Evolutionary conservation across 1,140 invertebrate genomes (phyloP).

Genomic region (Bombus confusus): DNA sequence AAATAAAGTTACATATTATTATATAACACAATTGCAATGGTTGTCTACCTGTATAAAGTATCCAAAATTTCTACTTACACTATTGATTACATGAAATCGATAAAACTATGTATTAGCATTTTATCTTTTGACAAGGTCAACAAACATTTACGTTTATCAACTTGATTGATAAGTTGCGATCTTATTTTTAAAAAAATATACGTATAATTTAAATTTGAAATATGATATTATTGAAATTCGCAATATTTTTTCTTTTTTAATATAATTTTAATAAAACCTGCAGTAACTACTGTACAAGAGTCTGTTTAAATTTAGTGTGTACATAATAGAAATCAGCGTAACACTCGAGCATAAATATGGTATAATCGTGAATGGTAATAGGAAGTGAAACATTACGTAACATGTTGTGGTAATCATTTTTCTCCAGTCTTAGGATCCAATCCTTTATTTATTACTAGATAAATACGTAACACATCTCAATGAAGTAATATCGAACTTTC

Average conservation of each 20-base stretch:
- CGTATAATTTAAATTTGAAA: not conserved
- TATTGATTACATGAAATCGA: not conserved
- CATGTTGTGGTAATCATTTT: not conserved
- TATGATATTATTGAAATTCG: not conserved
- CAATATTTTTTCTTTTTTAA: not conserved
- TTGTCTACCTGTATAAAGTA: not conserved
- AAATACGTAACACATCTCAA: not conserved
- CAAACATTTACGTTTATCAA: not conserved
- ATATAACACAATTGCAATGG: no score
- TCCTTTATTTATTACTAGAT: not conserved
- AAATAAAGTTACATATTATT: not conserved
- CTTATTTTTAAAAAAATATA: not conserved
- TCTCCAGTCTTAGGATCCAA: not conserved
- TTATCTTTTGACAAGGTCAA: not conserved
- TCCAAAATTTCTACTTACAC: not conserved
- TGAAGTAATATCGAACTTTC: not conserved
- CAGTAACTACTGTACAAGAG: no score
- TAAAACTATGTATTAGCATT: not conserved
- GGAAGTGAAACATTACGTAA: conserved; percentile 5
- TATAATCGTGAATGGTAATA: not conserved
- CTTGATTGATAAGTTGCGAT: not conserved
- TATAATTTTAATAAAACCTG: not conserved
- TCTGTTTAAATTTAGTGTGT: not conserved
- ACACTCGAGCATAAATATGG: not conserved
- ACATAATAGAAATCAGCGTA: not conserved